Evolutionary conservation across 2,113 vertebrate genomes (phyloP), one percentile per base, ranked within the genome.

Genomic region (Shinisaurus crocodilurus): DNA sequence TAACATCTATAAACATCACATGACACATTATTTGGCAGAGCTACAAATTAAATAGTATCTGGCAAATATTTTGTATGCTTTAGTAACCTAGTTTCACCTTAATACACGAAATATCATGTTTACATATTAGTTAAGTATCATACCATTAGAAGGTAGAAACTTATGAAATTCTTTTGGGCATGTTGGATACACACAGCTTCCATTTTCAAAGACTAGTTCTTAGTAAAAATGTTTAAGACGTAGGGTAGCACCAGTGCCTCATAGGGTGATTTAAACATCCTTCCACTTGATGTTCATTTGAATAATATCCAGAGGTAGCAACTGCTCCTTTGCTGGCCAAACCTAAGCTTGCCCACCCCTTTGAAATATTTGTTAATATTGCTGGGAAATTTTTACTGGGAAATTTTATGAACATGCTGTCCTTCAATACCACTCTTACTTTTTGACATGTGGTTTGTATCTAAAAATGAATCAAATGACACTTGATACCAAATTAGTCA

Each of bases 161-260:
- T 12, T 5, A 88, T 20, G 43, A 82, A 15, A 43, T 54, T 54
- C 29, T 67, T 84, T 1, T 32, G 0, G 54, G 0, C 87, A 87
- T 2, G 37, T 40, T 92, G 86, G 90, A 82, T 85, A 85, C 88
- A 89, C 82, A 8, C 1, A 93, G 82, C 92, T 57, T 91, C 81
- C 80, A 95, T 96, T 95, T 96, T 96, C 92, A 95, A 96, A 94
- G 91, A 96, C 93, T 93, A 96, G 89, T 94, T 94, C 93, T 95
- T 95, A 92, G 94, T 95, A 94, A 96, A 94, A 37, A 91, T 23
- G 76, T 77, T 92, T 93, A 91, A 91, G 92, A 88, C 86, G 32
- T 91, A 95, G 93, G 92, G 88, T 45, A 74, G 29, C 40, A 60
- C n/a, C 23, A 90, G 57, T n/a, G 95, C 16, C 37, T 1, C 18